phyloP scores from a whole-genome alignment of 2,113 vertebrate genomes.

The Myiozetetes cayanensis region DNA sequence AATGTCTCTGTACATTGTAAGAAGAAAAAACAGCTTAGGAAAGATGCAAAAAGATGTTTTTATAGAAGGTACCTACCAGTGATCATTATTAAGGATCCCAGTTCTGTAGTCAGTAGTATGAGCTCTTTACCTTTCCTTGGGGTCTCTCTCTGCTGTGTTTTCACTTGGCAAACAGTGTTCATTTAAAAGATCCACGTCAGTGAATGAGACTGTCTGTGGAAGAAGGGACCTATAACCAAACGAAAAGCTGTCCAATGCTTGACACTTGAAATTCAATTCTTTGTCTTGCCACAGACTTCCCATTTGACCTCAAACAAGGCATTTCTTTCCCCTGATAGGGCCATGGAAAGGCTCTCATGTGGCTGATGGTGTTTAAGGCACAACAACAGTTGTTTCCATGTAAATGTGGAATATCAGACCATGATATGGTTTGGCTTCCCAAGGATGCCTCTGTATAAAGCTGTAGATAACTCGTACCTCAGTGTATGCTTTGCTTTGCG shows the following conservation, averaged over 20 bases:
- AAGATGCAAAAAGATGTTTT: neutral
- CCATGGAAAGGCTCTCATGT: neutral
- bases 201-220: neutral
- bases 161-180: fast-evolving
- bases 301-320: neutral
- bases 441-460: neutral
- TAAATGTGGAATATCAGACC: neutral
- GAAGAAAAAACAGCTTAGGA: neutral
- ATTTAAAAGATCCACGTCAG: neutral
- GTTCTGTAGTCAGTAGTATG: neutral
- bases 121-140: neutral
- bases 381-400: neutral
- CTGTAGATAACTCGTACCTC: neutral
- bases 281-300: neutral
- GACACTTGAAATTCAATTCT: neutral
- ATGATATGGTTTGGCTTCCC: neutral
- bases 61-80: neutral
- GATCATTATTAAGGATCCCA: neutral
- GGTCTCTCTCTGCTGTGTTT: neutral
- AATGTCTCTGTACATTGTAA: neutral
- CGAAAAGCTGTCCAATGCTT: neutral
- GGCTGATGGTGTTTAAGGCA: neutral
- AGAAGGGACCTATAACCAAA: neutral
- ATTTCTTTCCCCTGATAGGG: neutral
- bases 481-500: neutral